Evolutionary conservation across 2,113 vertebrate genomes (phyloP), one percentile per base, ranked within the genome.

Genomic region (Procavia capensis): DNA sequence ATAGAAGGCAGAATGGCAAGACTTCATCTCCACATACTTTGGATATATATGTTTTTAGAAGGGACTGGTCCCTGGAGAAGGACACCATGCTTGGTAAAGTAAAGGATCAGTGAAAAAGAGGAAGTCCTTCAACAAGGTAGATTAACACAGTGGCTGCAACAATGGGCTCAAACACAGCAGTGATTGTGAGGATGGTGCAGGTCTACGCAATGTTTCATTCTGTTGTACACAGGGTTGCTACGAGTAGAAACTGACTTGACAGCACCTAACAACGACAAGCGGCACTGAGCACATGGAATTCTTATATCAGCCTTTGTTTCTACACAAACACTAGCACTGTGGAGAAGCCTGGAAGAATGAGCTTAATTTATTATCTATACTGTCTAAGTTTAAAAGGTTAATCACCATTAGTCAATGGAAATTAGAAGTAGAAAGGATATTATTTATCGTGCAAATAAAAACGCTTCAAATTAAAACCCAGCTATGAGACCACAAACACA

Each of bases 351-450:
- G 61, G 85, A 97, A 90, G 97, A 97, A 97, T 85, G 61, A 43
- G 3, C 82, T 96, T 93, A 91, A 98, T 98, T 96, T 97, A 94
- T 96, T 96, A 97, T 90, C 93, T 96, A 13, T 95, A 95, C 95
- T 57, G 96, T 96, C 96, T 97, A 89, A 96, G 96, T 41, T 61
- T 93, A 98, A 98, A 98, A 97, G 87, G 97, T 97, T 98, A 98
- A 98, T 97, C 97, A 78, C 86, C 50, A 43, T 96, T 97, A 98
- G 83, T 84, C 80, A 91, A 94, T 57, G 93, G 72, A 97, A 98
- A 98, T 20, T 95, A 98, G 95, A 72, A 92, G 82, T 36, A 2
- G 80, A 87, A 85, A 96, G 36, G 68, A 95, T 92, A 92, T 89
- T 95, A 91, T 95, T 94, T 95, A 75, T 91, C 81, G 92, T 39